phyloP scores from a whole-genome alignment of 2,888 invertebrate species.

The Leptopilina drosophilae region DNA sequence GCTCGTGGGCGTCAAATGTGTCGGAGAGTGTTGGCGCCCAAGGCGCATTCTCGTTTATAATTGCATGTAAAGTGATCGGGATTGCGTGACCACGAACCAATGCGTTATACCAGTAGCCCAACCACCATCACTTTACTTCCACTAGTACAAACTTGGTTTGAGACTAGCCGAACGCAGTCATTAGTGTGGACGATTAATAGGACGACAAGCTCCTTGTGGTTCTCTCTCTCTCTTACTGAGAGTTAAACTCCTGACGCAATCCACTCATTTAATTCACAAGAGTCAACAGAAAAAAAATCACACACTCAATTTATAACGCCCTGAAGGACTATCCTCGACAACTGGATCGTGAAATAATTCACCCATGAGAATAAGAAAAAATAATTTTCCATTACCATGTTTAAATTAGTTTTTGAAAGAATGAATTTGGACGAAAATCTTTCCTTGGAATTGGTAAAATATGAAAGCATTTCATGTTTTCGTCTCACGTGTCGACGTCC shows the following conservation, averaged over 20 bases:
- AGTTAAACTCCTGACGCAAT: constrained; percentile 13
- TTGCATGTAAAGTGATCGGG: constrained; percentile 69
- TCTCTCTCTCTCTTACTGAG: background rate
- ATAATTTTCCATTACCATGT: too few species aligned
- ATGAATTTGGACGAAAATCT: too few species aligned
- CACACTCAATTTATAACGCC: background rate
- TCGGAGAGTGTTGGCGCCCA: constrained; percentile 66
- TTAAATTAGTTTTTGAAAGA: too few species aligned
- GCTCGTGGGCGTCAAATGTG: constrained; percentile 53
- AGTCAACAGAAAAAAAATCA: constrained; percentile 3
- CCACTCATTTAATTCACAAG: constrained; percentile 8
- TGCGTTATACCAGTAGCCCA: constrained; percentile 54
- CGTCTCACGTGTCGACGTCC: constrained; percentile 69
- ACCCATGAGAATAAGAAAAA: too few species aligned
- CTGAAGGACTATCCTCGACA: constrained; percentile 10
- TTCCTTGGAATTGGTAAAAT: too few species aligned
- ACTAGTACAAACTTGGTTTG: background rate
- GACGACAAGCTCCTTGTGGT: constrained; percentile 51
- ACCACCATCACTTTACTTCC: constrained; percentile 44
- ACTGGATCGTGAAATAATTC: background rate
- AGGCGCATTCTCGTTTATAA: constrained; percentile 71
- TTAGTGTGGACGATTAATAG: constrained; percentile 67
- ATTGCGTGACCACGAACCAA: constrained; percentile 67
- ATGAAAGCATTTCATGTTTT: constrained; percentile 63
- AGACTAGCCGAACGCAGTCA: constrained; percentile 52